Conservation (phyloP, 2,797 vertebrate species). For the Dendrocincla tyrannina region DNA sequence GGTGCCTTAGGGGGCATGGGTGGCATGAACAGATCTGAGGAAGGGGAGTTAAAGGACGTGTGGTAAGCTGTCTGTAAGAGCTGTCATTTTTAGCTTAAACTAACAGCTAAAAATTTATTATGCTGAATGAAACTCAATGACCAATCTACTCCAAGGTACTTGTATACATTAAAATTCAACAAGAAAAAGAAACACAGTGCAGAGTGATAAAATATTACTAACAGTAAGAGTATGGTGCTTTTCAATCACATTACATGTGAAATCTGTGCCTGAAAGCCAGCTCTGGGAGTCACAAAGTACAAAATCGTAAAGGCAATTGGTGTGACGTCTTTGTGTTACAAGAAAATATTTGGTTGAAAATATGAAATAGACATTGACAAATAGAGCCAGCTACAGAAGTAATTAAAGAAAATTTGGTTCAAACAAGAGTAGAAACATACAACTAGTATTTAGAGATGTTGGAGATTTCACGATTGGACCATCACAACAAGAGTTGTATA, state of each 20-base stretch:
- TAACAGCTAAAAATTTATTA: background rate
- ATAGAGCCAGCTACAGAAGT: background rate
- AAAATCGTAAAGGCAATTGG: background rate
- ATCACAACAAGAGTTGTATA: background rate
- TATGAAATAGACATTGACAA: background rate
- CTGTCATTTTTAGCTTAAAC: background rate
- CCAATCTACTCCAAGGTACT: background rate
- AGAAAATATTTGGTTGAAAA: background rate
- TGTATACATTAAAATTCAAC: background rate
- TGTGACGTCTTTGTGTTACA: background rate
- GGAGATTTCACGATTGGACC: background rate
- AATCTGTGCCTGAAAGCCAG: background rate
- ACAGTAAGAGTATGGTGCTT: background rate
- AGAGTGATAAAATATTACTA: background rate
- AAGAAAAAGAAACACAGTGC: background rate
- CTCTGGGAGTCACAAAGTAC: background rate
- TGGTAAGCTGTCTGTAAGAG: background rate
- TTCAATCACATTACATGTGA: background rate
- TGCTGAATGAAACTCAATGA: background rate
- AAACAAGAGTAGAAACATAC: background rate
- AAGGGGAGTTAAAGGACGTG: background rate
- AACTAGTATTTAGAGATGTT: background rate
- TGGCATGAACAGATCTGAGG: background rate
- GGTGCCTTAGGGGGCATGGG: slow-evolving; percentile 2
- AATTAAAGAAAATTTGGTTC: background rate